Base-by-base conservation (phyloP, 2,797 vertebrate genomes). In the Xenopus petersii region DNA sequence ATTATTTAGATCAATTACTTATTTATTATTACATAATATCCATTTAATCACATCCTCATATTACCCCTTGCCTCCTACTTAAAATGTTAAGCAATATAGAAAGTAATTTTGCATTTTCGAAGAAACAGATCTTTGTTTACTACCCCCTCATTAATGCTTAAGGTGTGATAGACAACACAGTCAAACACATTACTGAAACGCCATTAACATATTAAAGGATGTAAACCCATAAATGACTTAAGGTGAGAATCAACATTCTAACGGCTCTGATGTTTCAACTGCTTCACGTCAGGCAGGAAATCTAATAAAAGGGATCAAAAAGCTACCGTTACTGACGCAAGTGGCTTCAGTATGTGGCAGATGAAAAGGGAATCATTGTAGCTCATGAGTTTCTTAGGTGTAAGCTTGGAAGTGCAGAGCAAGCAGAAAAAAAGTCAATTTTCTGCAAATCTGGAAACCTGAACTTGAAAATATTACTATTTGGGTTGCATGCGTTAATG, bases 171-270 rank as follows among this genome's bases (percentile, higher is more conserved):
- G 49, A 10, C 2, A 56, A 56, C 7, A 15, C n/a, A 56, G 49
- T 10, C 49, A 51, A 4, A 51, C 11, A 56, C n/a, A 16, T 13
- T 56, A 51, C 49, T 51, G 49, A 51, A 51, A 56, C 17, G 15
- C 26, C 11, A 63, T 63, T 63, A 13, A n/a, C 60, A 63, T 30
- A 63, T 63, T 63, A 63, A 63, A 63, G 60, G 15, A 63, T 36
- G 26, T 12, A 33, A 33, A 33, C 24, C 24, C 26, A 63, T 33
- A 63, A 33, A 63, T 36, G 11, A 36, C 12, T 26, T 33, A 63
- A 60, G 58, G 58, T 60, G 58, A 60, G 58, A 60, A 60, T 60
- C 58, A 24, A 60, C 24, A 10, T 60, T 60, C 21, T 60, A 60
- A 60, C 17, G 26, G 21, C 10, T 60, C 58, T 12, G 62, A 7